phyloP scores from a whole-genome alignment of 2,113 vertebrate species.

The Rhagologus leucostigma region DNA sequence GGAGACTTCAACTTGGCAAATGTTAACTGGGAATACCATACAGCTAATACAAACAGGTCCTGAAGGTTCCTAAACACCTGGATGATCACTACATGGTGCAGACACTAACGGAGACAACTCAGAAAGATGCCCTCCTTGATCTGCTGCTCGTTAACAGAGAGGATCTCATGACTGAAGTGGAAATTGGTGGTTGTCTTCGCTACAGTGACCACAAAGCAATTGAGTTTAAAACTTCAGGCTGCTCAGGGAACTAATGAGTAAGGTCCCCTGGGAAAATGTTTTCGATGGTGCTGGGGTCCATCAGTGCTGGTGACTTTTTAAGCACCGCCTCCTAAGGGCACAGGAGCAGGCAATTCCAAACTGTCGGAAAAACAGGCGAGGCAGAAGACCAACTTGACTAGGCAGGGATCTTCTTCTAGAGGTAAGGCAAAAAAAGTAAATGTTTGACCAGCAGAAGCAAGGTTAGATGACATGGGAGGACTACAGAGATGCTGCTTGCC shows the following conservation, averaged over 20 bases:
- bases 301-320: neutral
- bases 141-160: neutral
- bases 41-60: neutral
- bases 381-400: neutral
- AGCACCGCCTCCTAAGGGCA: neutral
- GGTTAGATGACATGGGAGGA: neutral
- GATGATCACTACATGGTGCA: neutral
- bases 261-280: neutral
- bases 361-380: neutral
- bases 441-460: neutral
- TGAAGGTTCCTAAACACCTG: neutral
- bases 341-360: neutral
- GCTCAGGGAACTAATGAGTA: neutral
- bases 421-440: neutral
- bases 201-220: neutral
- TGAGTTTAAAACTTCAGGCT: neutral
- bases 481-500: neutral
- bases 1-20: neutral
- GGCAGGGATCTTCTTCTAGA: neutral
- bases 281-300: neutral
- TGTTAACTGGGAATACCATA: neutral
- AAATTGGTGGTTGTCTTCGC: neutral
- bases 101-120: neutral
- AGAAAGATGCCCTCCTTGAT: neutral
- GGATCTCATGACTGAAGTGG: neutral